phyloP scores from a whole-genome alignment of 1,140 invertebrate genomes.

The Ostrea denselamellosa region DNA sequence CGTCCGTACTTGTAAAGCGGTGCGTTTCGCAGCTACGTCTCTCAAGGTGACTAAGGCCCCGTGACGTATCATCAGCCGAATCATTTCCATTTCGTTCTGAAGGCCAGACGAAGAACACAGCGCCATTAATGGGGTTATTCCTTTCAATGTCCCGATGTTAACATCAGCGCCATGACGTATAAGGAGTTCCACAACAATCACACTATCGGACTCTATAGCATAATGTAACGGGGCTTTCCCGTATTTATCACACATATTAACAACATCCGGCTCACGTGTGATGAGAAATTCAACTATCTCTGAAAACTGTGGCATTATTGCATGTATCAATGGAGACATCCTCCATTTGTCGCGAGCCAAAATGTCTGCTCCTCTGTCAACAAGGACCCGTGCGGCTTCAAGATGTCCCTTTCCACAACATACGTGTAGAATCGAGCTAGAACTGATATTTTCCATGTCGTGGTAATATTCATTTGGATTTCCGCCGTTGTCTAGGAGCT shows the following conservation, averaged over 20 bases:
- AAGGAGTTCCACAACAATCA: constrained; percentile 43
- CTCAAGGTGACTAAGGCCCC: constrained; percentile 52
- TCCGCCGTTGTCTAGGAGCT: constrained; percentile 49
- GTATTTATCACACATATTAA: constrained; percentile 52
- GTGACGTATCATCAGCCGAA: constrained; percentile 47
- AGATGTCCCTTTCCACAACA: constrained; percentile 57
- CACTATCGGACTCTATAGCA: constrained; percentile 52
- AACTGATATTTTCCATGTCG: constrained; percentile 50
- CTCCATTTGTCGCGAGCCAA: constrained; percentile 60
- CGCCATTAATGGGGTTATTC: constrained; percentile 57
- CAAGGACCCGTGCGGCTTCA: constrained; percentile 51
- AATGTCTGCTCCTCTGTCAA: constrained; percentile 55
- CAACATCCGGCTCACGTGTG: constrained; percentile 28
- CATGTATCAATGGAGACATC: constrained; percentile 61
- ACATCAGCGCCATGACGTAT: constrained; percentile 52
- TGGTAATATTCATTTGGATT: constrained; percentile 53
- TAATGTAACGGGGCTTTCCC: constrained; percentile 57
- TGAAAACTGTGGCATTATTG: constrained; percentile 49
- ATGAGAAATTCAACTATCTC: constrained; percentile 59
- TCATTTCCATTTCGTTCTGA: constrained; percentile 27
- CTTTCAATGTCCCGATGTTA: constrained; percentile 47
- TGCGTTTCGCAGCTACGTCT: constrained; percentile 56
- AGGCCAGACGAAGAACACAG: constrained; percentile 37
- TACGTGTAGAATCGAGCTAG: constrained; percentile 58
- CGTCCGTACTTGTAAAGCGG: constrained; percentile 59